phyloP scores from a whole-genome alignment of 2,113 vertebrate species.

The Tachysurus fulvidraco region DNA sequence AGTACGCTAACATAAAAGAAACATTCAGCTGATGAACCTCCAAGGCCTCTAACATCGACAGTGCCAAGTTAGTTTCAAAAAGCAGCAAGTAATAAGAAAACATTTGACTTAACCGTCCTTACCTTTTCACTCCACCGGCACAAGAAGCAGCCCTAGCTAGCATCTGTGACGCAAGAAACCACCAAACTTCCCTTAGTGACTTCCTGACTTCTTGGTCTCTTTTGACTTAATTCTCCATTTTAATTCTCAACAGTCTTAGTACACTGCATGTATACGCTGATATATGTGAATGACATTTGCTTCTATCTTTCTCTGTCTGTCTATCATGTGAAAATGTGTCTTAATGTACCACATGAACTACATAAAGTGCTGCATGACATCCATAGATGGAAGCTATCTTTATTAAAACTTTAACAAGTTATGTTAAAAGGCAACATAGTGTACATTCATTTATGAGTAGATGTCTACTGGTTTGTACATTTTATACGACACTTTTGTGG shows the following conservation, averaged over 20 bases:
- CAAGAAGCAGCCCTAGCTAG: constrained; percentile 63
- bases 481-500: not conserved
- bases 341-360: not conserved
- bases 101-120: constrained; percentile 56
- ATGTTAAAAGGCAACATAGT: not conserved
- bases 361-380: not conserved
- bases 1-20: not conserved
- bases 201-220: constrained; percentile 74
- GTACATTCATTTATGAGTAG: not conserved
- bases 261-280: not conserved
- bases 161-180: constrained; percentile 78
- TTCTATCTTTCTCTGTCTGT: not conserved
- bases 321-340: not conserved
- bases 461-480: not conserved
- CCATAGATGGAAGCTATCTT: not conserved
- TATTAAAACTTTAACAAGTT: not conserved
- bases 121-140: constrained; percentile 71
- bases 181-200: constrained; percentile 77
- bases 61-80: not conserved
- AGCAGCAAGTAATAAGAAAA: constrained; percentile 31
- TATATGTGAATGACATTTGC: not conserved
- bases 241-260: constrained; percentile 48
- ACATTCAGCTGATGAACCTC: not conserved
- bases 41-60: not conserved
- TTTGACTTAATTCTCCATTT: constrained; percentile 52